These are phyloP conservation scores for Tipula vernalis DNA, from an alignment of 2,888 invertebrate species.

Conservation along the genomic window DNA sequence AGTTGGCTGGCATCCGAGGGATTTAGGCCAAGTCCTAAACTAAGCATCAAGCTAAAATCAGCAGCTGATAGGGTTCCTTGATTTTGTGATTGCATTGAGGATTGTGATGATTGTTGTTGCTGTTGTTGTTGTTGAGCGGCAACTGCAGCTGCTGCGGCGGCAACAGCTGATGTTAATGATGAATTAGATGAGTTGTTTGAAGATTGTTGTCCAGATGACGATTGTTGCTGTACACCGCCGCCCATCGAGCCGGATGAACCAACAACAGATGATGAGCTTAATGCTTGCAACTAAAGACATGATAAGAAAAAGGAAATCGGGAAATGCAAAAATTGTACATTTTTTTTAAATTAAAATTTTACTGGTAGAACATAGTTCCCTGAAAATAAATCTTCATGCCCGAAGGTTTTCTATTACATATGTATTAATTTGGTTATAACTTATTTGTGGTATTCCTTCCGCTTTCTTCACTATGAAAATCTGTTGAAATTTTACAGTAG, in stretches of 20 bases:
- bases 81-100: conserved; percentile 20
- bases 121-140: conserved; percentile 13
- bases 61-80: conserved; percentile 31
- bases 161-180: conserved; percentile 26
- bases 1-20: conserved; percentile 42
- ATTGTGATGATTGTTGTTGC: conserved; percentile 12
- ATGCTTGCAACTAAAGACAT: conserved; percentile 33
- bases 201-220: conserved; percentile 21
- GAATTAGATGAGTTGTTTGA: conserved; percentile 19
- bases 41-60: conserved; percentile 35
- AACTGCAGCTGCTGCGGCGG: conserved; percentile 22
- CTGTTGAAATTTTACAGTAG: no score
- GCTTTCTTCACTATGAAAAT: no score
- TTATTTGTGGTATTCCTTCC: no score
- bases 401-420: no score
- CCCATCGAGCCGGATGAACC: neutral
- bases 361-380: neutral
- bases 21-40: conserved; percentile 28
- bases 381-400: neutral
- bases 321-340: conserved; percentile 12
- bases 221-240: conserved; percentile 14
- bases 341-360: conserved; percentile 12
- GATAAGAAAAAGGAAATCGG: conserved; percentile 14
- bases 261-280: conserved; percentile 24
- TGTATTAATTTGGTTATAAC: no score